Base-by-base conservation (phyloP, 30 jellyfish, hydroid and myxozoan species). In the Pelagia noctiluca region DNA sequence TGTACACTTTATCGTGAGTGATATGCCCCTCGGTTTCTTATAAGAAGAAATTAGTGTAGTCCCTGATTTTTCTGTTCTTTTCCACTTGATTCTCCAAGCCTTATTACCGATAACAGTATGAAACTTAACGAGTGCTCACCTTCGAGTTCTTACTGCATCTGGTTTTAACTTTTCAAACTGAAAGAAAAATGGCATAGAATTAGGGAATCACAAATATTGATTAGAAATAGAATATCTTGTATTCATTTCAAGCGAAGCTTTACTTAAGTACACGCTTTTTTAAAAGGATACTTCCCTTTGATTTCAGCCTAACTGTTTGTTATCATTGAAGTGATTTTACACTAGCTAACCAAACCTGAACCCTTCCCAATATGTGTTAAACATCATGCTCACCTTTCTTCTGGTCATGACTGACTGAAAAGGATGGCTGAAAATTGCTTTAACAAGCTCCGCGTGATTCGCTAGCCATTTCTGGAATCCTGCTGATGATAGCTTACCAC, bases 401-500 rank as follows among this genome's bases (percentile, higher is more conserved):
- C 57, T 65, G 30, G 30, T 65, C 25, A 80, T 25, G 13, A 80
- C 21, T 28, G 82, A 64, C 21, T 65, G 90, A 37, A 80, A 80
- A 4, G 90, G 90, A 32, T 50, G 28, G 34, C 36, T 80, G 60
- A 80, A 80, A 11, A 80, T 80, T 0, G 90, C 90, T 49, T 69
- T 80, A 22, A 80, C 84, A 42, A 80, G 77, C 66, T 80, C 90
- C 54, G 28, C 53, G 77, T 80, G 90, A 30, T 80, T 80, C 47
- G 83, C 47, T 12, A 80, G 49, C 90, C 90, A 80, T 38, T 28
- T 21, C 53, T 80, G 90, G 31, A 80, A 80, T 70, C 35, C 33
- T 35, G 65, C 63, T 11, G 61, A 2, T 21, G 90, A 64, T 19
- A 80, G 65, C 77, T 50, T 80, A 16, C 90, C 90, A 50, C 70